These are phyloP conservation scores for Zaprionus ghesquierei DNA, from an alignment of 1,140 invertebrate species.

Conservation along the genomic window DNA sequence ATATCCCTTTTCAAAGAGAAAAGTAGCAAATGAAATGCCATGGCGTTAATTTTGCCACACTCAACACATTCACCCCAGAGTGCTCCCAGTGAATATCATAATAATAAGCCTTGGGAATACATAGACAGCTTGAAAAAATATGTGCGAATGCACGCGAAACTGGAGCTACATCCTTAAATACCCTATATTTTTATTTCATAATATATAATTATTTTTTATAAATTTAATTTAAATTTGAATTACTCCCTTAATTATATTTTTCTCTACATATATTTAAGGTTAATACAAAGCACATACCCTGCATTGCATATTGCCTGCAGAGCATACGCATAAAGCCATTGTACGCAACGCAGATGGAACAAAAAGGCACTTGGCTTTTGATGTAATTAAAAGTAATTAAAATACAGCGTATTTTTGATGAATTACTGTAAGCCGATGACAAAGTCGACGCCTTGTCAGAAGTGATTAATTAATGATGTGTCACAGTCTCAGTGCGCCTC, in stretches of 20 bases:
- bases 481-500: neutral
- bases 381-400: conserved; percentile 69
- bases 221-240: neutral
- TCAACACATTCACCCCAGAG: neutral
- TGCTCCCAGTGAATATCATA: conserved; percentile 53
- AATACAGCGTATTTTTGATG: conserved; percentile 46
- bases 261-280: too few species aligned
- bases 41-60: conserved; percentile 28
- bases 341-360: conserved; percentile 18
- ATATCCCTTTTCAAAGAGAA: neutral
- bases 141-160: neutral
- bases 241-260: neutral
- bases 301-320: neutral
- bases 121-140: conserved; percentile 40
- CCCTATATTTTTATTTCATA: neutral
- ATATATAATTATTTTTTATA: neutral
- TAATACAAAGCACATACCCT: neutral
- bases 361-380: conserved; percentile 23
- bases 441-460: conserved; percentile 43
- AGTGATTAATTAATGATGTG: conserved; percentile 58
- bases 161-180: neutral
- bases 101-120: conserved; percentile 67
- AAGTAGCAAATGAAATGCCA: conserved; percentile 31
- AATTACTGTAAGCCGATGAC: conserved; percentile 40
- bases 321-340: conserved; percentile 2